Evolutionary conservation across 2,888 invertebrate species (phyloP).

Genomic region (Acronicta aceris): DNA sequence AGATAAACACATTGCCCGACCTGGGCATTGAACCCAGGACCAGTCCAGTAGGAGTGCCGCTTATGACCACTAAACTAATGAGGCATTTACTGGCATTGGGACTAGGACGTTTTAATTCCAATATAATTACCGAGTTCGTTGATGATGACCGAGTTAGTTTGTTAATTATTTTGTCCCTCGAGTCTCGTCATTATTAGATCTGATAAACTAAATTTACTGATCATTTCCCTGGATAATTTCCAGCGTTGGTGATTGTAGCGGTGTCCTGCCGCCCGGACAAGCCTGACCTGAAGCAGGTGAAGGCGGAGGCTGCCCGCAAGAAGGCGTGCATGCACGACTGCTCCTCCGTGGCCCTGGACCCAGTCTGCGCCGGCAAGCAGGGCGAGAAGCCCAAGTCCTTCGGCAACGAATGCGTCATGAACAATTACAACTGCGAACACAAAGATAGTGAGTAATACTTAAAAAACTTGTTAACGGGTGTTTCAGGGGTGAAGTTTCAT

Average conservation of each 20-base stretch:
- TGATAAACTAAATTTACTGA: neutral
- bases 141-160: too few relatives aligned
- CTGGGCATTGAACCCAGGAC: too few relatives aligned
- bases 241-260: constrained; percentile 79
- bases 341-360: constrained; percentile 82
- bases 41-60: too few relatives aligned
- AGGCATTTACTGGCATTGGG: too few relatives aligned
- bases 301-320: constrained; percentile 88
- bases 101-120: too few relatives aligned
- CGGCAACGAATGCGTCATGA: constrained; percentile 90
- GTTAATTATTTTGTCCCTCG: too few relatives aligned
- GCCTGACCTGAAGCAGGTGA: constrained; percentile 89
- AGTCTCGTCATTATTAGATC: too few relatives aligned
- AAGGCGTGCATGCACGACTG: constrained; percentile 90
- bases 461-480: neutral
- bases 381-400: constrained; percentile 89
- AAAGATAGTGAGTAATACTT: constrained; percentile 87
- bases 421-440: constrained; percentile 91
- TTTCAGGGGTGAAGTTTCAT: too few relatives aligned
- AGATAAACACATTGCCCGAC: too few relatives aligned
- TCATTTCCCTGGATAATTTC: constrained; percentile 45
- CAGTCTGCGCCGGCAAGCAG: constrained; percentile 90
- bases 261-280: constrained; percentile 88
- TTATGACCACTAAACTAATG: too few relatives aligned
- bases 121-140: too few relatives aligned